Conservation (phyloP, 2,113 vertebrate species). For the Prietella phreatophila region DNA sequence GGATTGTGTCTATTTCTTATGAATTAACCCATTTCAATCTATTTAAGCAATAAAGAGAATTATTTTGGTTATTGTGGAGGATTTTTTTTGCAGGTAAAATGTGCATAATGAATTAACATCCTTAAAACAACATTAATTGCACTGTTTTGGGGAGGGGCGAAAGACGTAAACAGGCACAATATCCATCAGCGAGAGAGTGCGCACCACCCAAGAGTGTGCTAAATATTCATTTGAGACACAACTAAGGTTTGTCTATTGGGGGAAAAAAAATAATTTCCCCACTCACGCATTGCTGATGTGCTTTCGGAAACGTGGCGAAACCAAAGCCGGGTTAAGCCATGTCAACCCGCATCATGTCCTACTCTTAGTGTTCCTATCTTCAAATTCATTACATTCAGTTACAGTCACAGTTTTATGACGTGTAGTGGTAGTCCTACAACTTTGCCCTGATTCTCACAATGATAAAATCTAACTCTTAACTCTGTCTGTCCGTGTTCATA, state of each 20-base stretch:
- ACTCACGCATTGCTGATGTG: not conserved
- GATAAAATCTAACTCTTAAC: not conserved
- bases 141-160: not conserved
- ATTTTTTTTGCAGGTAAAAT: conserved; percentile 2
- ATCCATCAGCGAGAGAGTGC: not conserved
- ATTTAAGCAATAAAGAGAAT: conserved; percentile 42
- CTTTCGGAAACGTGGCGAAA: not conserved
- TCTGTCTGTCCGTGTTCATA: not conserved
- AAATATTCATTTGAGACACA: not conserved
- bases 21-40: conserved; percentile 18
- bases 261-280: no score
- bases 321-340: not conserved
- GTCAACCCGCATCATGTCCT: not conserved
- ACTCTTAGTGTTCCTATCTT: conserved; percentile 8
- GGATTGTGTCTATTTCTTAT: conserved; percentile 6
- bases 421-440: conserved; percentile 34
- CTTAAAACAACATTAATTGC: not conserved
- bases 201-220: no score
- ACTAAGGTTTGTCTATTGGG: not conserved
- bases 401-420: conserved; percentile 51
- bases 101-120: not conserved
- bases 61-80: conserved; percentile 34
- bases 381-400: conserved; percentile 33
- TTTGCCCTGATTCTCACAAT: not conserved
- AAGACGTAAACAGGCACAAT: not conserved